Base-by-base conservation (phyloP, 2,888 invertebrate genomes). In the Pachliopta kotzebuea region DNA sequence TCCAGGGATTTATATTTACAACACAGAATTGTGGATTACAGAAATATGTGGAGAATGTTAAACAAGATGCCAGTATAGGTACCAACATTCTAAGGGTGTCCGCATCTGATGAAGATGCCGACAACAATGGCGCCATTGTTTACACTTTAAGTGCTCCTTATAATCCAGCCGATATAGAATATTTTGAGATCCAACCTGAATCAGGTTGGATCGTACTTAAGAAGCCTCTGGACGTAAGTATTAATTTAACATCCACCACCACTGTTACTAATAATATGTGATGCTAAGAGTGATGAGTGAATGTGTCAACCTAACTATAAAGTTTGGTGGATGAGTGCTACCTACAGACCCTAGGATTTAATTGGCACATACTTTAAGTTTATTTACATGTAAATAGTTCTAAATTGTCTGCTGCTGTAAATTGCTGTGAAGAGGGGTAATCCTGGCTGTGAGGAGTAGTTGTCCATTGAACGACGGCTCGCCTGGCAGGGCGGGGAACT, bases 41-140 rank as follows among this genome's bases (percentile, higher is more conserved):
- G 97, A 97, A 97, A 97, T 98, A 98, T 88, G 96, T 98, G 77
- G 98, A 98, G 89, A 98, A 98, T 86, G 98, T 98, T 64, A 98
- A 98, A 90, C 98, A 98, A 93, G 98, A 98, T 84, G 98, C 98
- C 68, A 98, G 97, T 87, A 97, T 97, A 76, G 98, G 98, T 70
- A 98, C 98, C 26, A 98, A 98, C 85, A 98, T 98, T 75, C 92
- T 98, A 70, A 94, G 98, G 79, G 98, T 98, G 31, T 98, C 98
- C 21, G 98, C 98, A 68, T 98, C 98, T 54, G 98, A 98, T 83
- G 98, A 98, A 88, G 99, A 99, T 92, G 98, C 98, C 45, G 98
- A 98, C 80, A 97, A 97, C 84, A 99, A 99, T 85, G 98, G 98
- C 26, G 98, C 97, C 64, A 98, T 98, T 78, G 95, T 97, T 20